A percentile compares a stretch with the other conserved stretches of the same genome.
Conservation (phyloP, 2,797 vertebrate genomes). For the Chrosomus eos region DNA sequence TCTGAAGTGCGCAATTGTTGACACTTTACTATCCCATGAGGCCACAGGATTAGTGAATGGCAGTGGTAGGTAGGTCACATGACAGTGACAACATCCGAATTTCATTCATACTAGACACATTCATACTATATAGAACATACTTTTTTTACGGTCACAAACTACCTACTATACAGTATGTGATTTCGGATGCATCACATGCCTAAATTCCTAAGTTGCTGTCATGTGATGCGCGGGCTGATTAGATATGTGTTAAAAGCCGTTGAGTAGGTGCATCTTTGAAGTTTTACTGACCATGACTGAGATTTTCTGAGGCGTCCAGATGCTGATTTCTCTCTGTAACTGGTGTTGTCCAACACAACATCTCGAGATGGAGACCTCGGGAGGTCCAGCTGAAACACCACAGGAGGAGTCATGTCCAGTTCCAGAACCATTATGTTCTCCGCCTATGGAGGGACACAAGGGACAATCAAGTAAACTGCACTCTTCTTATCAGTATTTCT, state of each 20-base stretch:
- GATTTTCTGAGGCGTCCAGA: constrained; percentile 83
- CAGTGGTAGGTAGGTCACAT: not conserved
- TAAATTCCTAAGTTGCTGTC: not conserved
- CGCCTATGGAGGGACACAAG: constrained; percentile 74
- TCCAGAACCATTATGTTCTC: constrained; percentile 96
- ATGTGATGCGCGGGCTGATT: not conserved
- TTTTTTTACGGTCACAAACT: too few relatives aligned
- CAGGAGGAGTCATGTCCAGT: constrained; percentile 88
- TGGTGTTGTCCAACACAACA: constrained; percentile 78
- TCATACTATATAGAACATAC: not conserved
- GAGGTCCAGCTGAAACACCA: constrained; percentile 82
- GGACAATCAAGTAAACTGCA: not conserved
- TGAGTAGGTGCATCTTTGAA: not conserved
- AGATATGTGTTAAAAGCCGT: not conserved
- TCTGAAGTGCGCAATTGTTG: not conserved
- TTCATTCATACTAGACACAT: not conserved
- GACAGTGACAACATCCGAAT: not conserved
- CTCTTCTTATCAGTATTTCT: not conserved
- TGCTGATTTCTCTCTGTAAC: constrained; percentile 78
- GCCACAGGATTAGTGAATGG: not conserved
- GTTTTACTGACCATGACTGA: constrained; percentile 85
- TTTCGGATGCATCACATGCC: not conserved
- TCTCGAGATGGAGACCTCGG: constrained; percentile 77
- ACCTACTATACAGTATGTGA: not conserved
- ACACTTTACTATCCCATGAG: not conserved